Evolutionary conservation across 2,113 vertebrate genomes (phyloP), one percentile per base, ranked within the genome.

Genomic region (Gobio gobio): DNA sequence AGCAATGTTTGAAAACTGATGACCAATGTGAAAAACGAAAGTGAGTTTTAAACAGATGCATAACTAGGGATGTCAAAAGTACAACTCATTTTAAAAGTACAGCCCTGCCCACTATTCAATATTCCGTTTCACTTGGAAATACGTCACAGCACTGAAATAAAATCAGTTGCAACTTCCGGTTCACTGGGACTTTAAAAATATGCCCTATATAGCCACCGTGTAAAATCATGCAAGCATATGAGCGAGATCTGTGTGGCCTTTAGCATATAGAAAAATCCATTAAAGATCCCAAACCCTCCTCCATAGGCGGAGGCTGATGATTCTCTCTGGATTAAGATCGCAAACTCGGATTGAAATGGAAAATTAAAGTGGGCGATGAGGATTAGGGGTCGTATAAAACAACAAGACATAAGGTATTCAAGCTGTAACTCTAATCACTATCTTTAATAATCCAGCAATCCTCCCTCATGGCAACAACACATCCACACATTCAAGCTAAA

Each of bases 361-460:
- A 58, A 78, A 70, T 58, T 58, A 72, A 83, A 83, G 80, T 72
- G 64, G 66, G 66, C 49, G 49, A 40, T 56, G 66, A 68, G 80
- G 80, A 83, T 83, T 83, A 83, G 33, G 22, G 49, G 49, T 83
- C 49, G 1, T 56, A 72, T 72, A 40, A 82, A 1, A 70, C n/a
- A 56, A 56, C 2, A 22, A 22, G 7, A 56, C 18, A 56, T 54
- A 54, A 18, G 51, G 18, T 18, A 54, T 56, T 22, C 54, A n/a
- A 22, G 43, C 80, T 56, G 12, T 40, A n/a, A 49, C n/a, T 81
- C 24, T 66, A 78, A 78, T 78, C 77, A 78, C 33, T 16, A 33
- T 56, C 26, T 77, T 9, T 61, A 72, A 43, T 72, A 83, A 83
- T 83, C 80, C 66, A 83, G 22, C 49, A 58, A 54, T 82, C 45